Evolutionary conservation across 2,888 invertebrate species (phyloP), one percentile per base, ranked within the genome.

Genomic region (Zhuqinia jingwanae): DNA sequence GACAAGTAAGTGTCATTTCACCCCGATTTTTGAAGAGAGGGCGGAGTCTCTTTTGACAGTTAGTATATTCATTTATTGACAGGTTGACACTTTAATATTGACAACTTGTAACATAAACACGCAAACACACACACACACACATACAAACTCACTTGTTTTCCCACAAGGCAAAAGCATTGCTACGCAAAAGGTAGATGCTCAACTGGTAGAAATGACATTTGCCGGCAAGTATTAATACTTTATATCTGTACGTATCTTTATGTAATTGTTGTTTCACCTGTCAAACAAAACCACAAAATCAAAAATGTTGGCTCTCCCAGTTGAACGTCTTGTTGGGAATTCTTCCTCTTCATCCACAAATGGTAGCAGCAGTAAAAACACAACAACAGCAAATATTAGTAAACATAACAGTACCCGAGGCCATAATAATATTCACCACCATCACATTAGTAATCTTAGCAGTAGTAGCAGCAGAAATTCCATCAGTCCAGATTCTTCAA

Each of bases 231-330:
- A 58, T 45, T 63, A 45, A 25, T 36, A 36, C 3, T 36, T 6
- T 36, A 36, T 36, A 36, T 36, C 3, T 6, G 36, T 36, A 36
- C 8, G 36, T 36, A 6, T 36, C 36, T 36, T 77, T 60, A 27
- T 85, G 85, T 85, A 85, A 85, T 85, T 85, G 63, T 50, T 20
- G 78, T 87, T 83, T 87, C 78, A 87, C 81, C 77, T 87, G 86
- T 87, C 86, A 77, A 65, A 60, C 86, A 77, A 65, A 60, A 60
- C 60, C 25, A 27, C 42, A 58, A 56, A 36, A 58, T 68, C 20
- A 36, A 87, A 53, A 47, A 91, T 91, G 91, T 89, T 90, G 83
- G 90, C 91, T 63, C 86, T 91, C 53, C 90, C 91, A 17, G 91
- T 91, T 8, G 91, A 91, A 87, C 85, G 91, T 50, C 87, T 91